phyloP scores from a whole-genome alignment of 2,888 invertebrate species.

The Dicyrtomina minuta region DNA sequence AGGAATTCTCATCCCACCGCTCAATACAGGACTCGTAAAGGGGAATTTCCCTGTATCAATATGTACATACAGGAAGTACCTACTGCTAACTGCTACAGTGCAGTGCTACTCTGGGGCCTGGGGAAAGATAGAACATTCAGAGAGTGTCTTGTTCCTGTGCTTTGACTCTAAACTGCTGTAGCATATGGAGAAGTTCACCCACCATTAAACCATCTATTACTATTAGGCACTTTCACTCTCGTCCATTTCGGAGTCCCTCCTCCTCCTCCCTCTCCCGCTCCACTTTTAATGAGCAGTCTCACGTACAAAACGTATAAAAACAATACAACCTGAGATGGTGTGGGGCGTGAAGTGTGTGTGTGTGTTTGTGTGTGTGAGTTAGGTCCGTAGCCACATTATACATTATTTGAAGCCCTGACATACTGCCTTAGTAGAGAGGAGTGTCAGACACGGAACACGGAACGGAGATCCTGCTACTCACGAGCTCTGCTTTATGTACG shows the following conservation, averaged over 20 bases:
- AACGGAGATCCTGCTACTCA: too few species aligned
- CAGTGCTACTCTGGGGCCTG: too few species aligned
- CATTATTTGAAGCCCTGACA: too few species aligned
- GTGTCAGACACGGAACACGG: too few species aligned
- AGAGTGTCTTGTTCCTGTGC: background rate
- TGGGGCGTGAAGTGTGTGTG: background rate
- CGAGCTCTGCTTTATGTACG: too few species aligned
- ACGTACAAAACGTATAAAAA: background rate
- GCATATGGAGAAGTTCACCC: background rate
- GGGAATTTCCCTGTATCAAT: background rate
- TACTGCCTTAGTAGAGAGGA: too few species aligned
- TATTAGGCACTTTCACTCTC: slow-evolving; percentile 13
- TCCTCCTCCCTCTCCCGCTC: slow-evolving; percentile 10
- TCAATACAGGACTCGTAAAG: background rate
- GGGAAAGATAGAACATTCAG: background rate
- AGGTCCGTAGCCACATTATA: too few species aligned
- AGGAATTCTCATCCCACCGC: too few species aligned
- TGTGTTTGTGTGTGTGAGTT: too few species aligned
- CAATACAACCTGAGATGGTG: background rate
- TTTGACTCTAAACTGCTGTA: background rate
- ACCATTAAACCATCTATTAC: slow-evolving; percentile 16
- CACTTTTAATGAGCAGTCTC: slow-evolving; percentile 17
- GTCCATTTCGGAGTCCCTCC: slow-evolving; percentile 16
- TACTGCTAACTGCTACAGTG: too few species aligned
- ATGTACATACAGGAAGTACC: background rate